These are phyloP conservation scores for Geodia barretti DNA, from an alignment of 37 sponge, comb jelly and placozoan genomes.

Conservation along the genomic window DNA sequence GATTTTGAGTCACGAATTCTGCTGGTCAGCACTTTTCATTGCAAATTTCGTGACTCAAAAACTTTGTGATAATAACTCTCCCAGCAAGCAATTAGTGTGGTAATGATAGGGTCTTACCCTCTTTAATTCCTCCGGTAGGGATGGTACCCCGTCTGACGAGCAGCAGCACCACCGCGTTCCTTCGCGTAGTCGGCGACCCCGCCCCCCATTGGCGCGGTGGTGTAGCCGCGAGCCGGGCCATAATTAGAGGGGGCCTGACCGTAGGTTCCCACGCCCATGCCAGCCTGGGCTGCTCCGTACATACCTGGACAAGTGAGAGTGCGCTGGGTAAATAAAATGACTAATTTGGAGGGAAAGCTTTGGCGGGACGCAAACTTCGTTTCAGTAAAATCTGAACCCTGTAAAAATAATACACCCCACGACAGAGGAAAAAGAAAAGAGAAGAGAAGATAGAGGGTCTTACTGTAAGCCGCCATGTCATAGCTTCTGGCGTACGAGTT, in stretches of 20 bases:
- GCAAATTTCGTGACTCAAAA: too few species aligned
- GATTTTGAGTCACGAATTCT: too few species aligned
- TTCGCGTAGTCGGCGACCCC: not conserved
- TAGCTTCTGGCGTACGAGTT: not conserved
- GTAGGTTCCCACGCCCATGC: slow-evolving; percentile 9
- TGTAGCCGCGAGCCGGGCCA: slow-evolving; percentile 1
- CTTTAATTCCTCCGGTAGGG: slow-evolving; percentile 3
- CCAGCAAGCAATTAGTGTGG: too few species aligned
- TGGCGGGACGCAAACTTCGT: too few species aligned
- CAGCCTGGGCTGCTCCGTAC: not conserved
- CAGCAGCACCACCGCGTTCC: not conserved
- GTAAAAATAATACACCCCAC: not conserved
- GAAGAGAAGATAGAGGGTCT: not conserved
- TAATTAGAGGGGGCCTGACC: slow-evolving; percentile 6
- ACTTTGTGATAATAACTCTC: too few species aligned
- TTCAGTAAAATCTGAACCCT: too few species aligned
- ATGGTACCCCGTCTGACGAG: slow-evolving; percentile 10
- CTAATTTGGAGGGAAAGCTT: too few species aligned
- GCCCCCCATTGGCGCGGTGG: not conserved
- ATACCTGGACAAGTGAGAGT: not conserved
- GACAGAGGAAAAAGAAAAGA: not conserved
- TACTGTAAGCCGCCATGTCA: slow-evolving; percentile 4
- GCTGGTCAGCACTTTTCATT: too few species aligned
- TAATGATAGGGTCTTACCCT: not conserved
- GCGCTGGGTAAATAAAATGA: not conserved